Conservation (phyloP, 2,113 vertebrate genomes). For the Gasterosteus aculeatus region DNA sequence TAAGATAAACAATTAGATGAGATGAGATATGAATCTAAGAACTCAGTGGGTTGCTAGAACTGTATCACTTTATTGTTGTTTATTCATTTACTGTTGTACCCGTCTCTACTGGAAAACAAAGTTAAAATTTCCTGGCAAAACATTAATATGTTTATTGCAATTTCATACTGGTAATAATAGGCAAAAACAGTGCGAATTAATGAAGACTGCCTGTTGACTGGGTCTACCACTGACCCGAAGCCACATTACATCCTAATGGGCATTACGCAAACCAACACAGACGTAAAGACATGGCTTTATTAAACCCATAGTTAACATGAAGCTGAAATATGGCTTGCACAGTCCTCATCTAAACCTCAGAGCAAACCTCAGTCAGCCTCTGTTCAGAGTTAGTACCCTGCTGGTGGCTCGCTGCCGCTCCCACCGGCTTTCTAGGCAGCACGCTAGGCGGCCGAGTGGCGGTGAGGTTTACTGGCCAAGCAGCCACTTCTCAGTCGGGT, state of each 20-base stretch:
- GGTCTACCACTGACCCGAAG: constrained; percentile 32
- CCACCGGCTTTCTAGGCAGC: constrained; percentile 48
- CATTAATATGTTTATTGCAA: constrained; percentile 8
- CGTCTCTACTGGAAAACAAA: constrained; percentile 5
- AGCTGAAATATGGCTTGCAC: constrained; percentile 29
- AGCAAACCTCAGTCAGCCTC: constrained; percentile 54
- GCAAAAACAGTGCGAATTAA: constrained; percentile 32
- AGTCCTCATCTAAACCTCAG: constrained; percentile 32
- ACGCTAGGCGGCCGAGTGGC: constrained; percentile 46
- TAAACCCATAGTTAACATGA: constrained; percentile 49
- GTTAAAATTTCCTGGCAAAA: constrained; percentile 9
- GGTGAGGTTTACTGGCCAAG: constrained; percentile 61
- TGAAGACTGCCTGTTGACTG: not conserved
- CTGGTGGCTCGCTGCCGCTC: constrained; percentile 48
- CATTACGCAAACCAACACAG: constrained; percentile 45
- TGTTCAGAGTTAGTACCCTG: constrained; percentile 39
- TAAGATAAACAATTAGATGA: constrained; percentile 7
- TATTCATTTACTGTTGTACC: constrained; percentile 2
- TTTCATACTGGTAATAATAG: constrained; percentile 30
- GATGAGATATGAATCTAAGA: not conserved
- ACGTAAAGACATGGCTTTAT: constrained; percentile 51
- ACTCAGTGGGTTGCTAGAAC: not conserved
- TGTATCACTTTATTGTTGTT: not conserved
- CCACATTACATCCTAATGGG: constrained; percentile 53
- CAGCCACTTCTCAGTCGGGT: constrained; percentile 66